Percentiles rank a stretch among this genome's conserved stretches.
Conservation (phyloP, 2,888 invertebrate species). For the Nesidiocoris tenuis region DNA sequence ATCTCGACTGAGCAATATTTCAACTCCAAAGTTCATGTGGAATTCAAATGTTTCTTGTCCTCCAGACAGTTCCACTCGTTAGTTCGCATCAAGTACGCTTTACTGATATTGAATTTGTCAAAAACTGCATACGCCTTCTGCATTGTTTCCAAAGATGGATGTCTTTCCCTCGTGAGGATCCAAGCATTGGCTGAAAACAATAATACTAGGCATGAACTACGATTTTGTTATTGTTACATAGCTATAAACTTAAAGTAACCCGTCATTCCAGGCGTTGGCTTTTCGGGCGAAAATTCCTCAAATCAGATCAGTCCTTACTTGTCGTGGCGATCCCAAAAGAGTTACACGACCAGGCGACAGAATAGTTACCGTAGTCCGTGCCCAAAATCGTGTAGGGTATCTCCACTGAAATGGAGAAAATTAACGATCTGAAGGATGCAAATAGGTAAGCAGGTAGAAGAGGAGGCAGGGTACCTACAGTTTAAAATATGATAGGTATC, state of each 20-base stretch:
- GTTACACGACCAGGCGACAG: conserved; percentile 65
- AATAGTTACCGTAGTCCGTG: conserved; percentile 64
- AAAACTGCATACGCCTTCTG: conserved; percentile 62
- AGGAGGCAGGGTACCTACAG: no score
- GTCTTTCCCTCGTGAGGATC: conserved; percentile 65
- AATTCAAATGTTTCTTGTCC: conserved; percentile 6
- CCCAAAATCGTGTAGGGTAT: conserved; percentile 65
- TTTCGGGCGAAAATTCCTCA: no score
- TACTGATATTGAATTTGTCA: conserved; percentile 61
- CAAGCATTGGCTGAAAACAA: conserved; percentile 58
- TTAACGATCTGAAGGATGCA: conserved; percentile 54
- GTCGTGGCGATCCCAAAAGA: conserved; percentile 55
- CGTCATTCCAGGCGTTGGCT: no score
- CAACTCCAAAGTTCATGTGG: no score
- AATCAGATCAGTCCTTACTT: conserved; percentile 55
- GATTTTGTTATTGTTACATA: background rate
- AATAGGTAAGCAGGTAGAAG: background rate
- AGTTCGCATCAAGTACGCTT: conserved; percentile 62
- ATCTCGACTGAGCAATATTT: no score
- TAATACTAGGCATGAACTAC: background rate
- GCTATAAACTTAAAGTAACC: background rate
- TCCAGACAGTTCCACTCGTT: conserved; percentile 63
- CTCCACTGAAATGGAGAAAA: conserved; percentile 57
- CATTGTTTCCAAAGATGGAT: conserved; percentile 61
- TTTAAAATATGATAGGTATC: no score